Evolutionary conservation across 2,888 invertebrate genomes (phyloP), one percentile per base, ranked within the genome.

Genomic region (Arenicola marina): DNA sequence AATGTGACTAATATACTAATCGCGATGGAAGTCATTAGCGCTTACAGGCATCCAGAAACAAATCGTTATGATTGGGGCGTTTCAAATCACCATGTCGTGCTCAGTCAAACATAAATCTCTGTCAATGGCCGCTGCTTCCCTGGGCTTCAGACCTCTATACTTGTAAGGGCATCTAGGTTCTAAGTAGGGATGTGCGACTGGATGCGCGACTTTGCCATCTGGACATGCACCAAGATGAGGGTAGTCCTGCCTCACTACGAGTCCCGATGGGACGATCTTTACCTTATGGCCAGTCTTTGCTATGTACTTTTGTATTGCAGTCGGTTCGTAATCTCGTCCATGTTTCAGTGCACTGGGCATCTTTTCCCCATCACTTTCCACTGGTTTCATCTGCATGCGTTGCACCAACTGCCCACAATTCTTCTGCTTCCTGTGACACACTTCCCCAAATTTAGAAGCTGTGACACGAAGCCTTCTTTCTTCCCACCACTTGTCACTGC

Each of bases 141-240:
- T 31, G 18, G 51, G 46, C 4, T 18, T 48, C 31, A 58, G 24
- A 31, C 48, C 21, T 32, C 48, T 15, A 2, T 46, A 46, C 29
- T 46, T 48, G 48, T 58, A 21, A n/a, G 58, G 58, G 48, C 58
- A 58, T 32, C 48, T 58, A 2, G 48, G 3, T 58, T 48, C 58
- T 28, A 29, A 48, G 31, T 56, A 44, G 21, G 56, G 56, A 44
- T 56, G 56, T 44, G 51, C n/a, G 11, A 29, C 46, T 2, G 46
- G 48, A 24, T 58, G 48, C 29, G 21, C 28, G 29, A 58, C 58
- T 58, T 58, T 58, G 18, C 58, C 48, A 56, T 56, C 56, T 26
- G 58, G 58, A 31, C 31, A 24, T 2, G 31, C 28, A 21, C 58
- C 58, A 31, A 58, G 46, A 48, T 18, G 26, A 7, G 38, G 33